Evolutionary conservation across 1,140 invertebrate species (phyloP).

Genomic region (Hypsibius dujardini): DNA sequence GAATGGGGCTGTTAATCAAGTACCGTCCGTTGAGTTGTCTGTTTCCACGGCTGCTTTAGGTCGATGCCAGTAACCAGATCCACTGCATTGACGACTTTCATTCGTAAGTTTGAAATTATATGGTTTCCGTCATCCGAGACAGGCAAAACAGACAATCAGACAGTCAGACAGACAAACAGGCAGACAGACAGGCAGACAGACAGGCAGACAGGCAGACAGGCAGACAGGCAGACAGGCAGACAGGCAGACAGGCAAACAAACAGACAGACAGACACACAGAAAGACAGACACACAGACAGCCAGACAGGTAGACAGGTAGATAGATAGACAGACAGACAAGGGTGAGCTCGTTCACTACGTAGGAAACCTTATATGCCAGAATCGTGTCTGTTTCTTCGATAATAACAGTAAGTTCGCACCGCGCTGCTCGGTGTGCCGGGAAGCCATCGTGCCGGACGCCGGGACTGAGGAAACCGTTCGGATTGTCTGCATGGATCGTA

Average conservation of each 20-base stretch:
- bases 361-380: slow-evolving; percentile 15
- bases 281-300: background rate
- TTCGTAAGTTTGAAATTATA: slow-evolving; percentile 43
- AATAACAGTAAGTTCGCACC: slow-evolving; percentile 82
- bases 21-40: background rate
- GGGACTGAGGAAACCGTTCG: slow-evolving; percentile 89
- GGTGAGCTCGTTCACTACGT: slow-evolving; percentile 18
- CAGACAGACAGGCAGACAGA: background rate
- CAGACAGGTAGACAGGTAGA: background rate
- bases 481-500: slow-evolving; percentile 86
- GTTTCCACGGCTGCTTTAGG: slow-evolving; percentile 15
- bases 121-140: background rate
- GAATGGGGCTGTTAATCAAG: background rate
- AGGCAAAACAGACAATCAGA: no score
- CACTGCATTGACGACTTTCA: slow-evolving; percentile 98
- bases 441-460: slow-evolving; percentile 86
- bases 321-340: background rate
- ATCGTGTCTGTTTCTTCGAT: slow-evolving; percentile 23
- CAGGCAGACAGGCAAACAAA: no score
- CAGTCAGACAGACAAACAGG: background rate
- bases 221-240: no score
- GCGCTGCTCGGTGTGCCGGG: slow-evolving; percentile 76
- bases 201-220: no score
- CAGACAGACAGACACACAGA: no score
- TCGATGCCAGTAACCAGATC: slow-evolving; percentile 90